Evolutionary conservation across 64 coral and sea anemone species (phyloP).

Genomic region (Dendrophyllia cribrosa): DNA sequence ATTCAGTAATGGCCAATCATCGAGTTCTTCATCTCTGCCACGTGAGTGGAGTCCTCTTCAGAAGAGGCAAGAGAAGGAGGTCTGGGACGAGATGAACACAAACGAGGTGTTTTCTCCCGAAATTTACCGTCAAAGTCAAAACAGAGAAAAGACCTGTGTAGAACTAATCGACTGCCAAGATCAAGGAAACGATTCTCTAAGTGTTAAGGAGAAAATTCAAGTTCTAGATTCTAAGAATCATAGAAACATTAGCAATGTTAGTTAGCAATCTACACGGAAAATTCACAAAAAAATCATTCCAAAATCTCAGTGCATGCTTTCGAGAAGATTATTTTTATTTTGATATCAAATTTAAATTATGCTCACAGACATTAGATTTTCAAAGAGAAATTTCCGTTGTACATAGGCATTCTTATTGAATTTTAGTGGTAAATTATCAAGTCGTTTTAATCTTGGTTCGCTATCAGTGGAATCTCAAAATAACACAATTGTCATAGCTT

Average conservation of each 20-base stretch:
- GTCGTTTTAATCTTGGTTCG: background rate
- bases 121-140: background rate
- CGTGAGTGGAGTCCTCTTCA: conserved; percentile 12
- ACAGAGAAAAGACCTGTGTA: background rate
- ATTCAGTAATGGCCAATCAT: conserved; percentile 13
- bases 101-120: background rate
- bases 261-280: background rate
- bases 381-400: background rate
- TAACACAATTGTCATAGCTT: too few relatives aligned
- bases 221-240: conserved; percentile 32
- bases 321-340: background rate
- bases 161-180: background rate
- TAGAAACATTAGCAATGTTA: background rate
- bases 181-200: background rate
- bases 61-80: background rate
- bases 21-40: conserved; percentile 26
- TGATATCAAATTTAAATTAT: conserved; percentile 6
- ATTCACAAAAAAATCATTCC: background rate
- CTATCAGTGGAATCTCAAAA: too few relatives aligned
- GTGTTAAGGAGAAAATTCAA: conserved; percentile 19
- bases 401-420: conserved; percentile 22
- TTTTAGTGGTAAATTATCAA: background rate
- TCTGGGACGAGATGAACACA: background rate
- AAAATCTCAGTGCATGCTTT: background rate
- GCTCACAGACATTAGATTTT: conserved; percentile 11